Evolutionary conservation across 2,888 invertebrate species (phyloP), one percentile per base, ranked within the genome.

Genomic region (Eudemis profundana): DNA sequence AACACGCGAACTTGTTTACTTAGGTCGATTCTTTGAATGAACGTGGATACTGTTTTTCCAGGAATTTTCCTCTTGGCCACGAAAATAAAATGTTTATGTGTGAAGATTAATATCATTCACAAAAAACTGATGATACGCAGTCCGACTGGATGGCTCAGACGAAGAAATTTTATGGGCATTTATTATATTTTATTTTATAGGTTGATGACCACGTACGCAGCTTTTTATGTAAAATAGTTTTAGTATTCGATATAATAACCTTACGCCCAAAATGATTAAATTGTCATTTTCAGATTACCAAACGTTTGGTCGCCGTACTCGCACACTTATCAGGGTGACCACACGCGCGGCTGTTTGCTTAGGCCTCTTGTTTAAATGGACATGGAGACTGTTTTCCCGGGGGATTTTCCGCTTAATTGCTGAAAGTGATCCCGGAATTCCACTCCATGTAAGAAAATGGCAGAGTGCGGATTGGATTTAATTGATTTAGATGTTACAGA

Each of bases 311-410:
- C 78, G 73, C 81, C 81, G 77, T 76, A 72, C 44, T 36, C 36
- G 51, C 78, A 83, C 83, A 86, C 84, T 89, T 90, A 90, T 90
- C 89, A 76, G 81, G 78, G 82, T 83, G 85, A 83, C 87, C 88
- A 87, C 85, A 85, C 85, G 77, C 85, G 72, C 76, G 69, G 66
- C 54, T 87, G 87, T 90, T 89, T 89, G 76, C 79, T 89, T 90
- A 90, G 90, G 90, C 84, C 86, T 83, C 85, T 86, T 83, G 86
- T 86, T 86, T 81, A 87, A 87, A 89, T 86, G 85, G 89, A 84
- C 84, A 84, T 74, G 79, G 82, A 83, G 83, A 84, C 80, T 80
- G 85, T 83, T 83, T 78, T 79, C 76, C 71, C 73, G 71, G 72
- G 72, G 78, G 81, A 81, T 82, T 79, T 78, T 77, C 75, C 74